Conservation (phyloP, 2,113 vertebrate species). For the Labeo catla region DNA sequence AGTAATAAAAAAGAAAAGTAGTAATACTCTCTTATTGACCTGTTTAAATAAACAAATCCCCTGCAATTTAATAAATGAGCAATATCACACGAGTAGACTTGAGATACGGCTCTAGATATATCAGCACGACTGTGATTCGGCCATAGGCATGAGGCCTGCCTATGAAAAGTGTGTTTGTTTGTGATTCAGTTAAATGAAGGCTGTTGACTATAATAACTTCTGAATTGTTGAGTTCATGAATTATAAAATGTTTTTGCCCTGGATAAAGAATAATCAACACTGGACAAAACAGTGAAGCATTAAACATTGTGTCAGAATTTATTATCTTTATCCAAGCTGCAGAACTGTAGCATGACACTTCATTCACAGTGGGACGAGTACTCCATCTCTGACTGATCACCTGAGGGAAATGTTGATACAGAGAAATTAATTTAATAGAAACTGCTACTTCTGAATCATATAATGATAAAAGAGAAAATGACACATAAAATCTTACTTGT, state of each 20-base stretch:
- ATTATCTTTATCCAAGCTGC: neutral
- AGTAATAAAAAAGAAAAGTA: too few relatives aligned
- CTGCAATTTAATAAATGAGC: too few relatives aligned
- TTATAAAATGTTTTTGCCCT: neutral
- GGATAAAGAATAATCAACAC: neutral
- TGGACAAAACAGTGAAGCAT: neutral
- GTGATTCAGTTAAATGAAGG: too few relatives aligned
- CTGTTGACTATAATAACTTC: too few relatives aligned
- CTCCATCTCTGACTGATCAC: conserved; percentile 67
- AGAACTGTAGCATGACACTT: neutral
- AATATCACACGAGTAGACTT: too few relatives aligned
- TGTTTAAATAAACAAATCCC: too few relatives aligned
- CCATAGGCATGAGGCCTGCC: too few relatives aligned
- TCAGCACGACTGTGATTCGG: too few relatives aligned
- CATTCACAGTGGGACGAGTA: conserved; percentile 61
- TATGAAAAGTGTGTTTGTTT: too few relatives aligned
- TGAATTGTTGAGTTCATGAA: too few relatives aligned
- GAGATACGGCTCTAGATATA: too few relatives aligned
- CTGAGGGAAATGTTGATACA: conserved; percentile 50
- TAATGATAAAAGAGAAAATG: neutral
- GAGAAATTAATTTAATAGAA: conserved; percentile 61
- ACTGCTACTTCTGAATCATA: neutral
- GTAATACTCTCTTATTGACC: too few relatives aligned
- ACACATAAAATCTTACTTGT: conserved; percentile 74
- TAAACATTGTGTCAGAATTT: neutral